Evolutionary conservation across 2,113 vertebrate genomes (phyloP).

Genomic region (Colossoma macropomum): DNA sequence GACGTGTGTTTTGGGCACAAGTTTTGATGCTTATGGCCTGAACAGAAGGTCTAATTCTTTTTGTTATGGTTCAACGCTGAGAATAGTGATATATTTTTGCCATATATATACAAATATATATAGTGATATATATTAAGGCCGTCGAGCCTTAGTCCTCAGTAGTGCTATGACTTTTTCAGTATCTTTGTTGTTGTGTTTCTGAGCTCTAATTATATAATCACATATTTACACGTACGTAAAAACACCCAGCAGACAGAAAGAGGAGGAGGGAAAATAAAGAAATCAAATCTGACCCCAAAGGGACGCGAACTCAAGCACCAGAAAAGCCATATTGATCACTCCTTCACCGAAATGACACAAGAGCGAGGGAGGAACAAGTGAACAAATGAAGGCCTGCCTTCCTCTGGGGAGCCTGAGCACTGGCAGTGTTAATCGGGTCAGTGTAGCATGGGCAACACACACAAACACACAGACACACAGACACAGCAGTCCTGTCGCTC

Average conservation of each 20-base stretch:
- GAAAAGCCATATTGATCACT: conserved; percentile 13
- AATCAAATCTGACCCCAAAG: not conserved
- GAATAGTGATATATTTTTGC: too few species aligned
- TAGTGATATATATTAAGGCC: too few species aligned
- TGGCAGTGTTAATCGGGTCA: conserved; percentile 52
- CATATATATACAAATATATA: too few species aligned
- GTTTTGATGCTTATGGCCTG: too few species aligned
- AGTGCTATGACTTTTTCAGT: too few species aligned
- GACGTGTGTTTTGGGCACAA: too few species aligned
- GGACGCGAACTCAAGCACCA: not conserved
- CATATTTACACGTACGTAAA: not conserved
- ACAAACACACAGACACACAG: conserved; percentile 4
- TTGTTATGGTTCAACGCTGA: too few species aligned
- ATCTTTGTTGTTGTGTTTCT: too few species aligned
- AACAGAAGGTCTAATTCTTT: too few species aligned
- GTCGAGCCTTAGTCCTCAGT: too few species aligned
- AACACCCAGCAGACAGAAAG: not conserved
- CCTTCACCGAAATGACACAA: not conserved
- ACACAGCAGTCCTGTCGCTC: conserved; percentile 28
- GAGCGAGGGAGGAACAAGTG: conserved; percentile 17
- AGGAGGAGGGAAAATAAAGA: not conserved
- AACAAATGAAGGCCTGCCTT: conserved; percentile 33
- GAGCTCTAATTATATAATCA: not conserved
- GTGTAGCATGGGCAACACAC: conserved; percentile 21
- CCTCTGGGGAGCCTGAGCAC: not conserved